Conservation (phyloP, 2,888 invertebrate genomes). For the Leptopilina myrica region DNA sequence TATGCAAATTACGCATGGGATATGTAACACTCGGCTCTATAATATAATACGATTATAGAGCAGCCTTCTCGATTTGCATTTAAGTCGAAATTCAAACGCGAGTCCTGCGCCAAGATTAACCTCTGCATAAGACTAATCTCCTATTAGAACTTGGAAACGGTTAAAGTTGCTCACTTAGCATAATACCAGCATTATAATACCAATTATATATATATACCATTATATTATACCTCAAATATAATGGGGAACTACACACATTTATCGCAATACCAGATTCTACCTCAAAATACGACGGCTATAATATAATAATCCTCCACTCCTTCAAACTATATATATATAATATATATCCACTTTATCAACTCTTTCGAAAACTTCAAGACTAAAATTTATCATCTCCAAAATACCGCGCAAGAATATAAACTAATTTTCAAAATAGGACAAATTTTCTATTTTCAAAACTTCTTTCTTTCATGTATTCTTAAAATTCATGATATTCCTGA, state of each 20-base stretch:
- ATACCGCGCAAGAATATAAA: no score
- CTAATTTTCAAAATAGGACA: no score
- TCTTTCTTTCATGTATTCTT: no score
- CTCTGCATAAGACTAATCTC: slow-evolving; percentile 36
- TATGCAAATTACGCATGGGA: slow-evolving; percentile 15
- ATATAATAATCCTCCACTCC: no score
- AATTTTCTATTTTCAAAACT: no score
- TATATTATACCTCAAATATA: neutral
- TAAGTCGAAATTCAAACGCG: slow-evolving; percentile 32
- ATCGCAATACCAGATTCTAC: neutral
- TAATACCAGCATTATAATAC: slow-evolving; percentile 16
- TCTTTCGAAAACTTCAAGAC: no score
- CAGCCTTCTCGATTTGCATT: slow-evolving; percentile 37
- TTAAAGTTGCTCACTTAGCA: slow-evolving; percentile 33
- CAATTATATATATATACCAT: neutral
- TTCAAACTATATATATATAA: no score
- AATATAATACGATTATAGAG: slow-evolving; percentile 35
- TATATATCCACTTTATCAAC: no score
- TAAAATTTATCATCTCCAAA: no score
- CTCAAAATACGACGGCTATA: neutral
- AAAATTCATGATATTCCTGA: no score
- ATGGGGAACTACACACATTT: neutral
- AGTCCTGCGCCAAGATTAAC: slow-evolving; percentile 24
- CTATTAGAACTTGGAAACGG: slow-evolving; percentile 27
- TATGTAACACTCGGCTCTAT: slow-evolving; percentile 17